Conservation (phyloP, 2,113 vertebrate genomes). For the Polypterus senegalus region DNA sequence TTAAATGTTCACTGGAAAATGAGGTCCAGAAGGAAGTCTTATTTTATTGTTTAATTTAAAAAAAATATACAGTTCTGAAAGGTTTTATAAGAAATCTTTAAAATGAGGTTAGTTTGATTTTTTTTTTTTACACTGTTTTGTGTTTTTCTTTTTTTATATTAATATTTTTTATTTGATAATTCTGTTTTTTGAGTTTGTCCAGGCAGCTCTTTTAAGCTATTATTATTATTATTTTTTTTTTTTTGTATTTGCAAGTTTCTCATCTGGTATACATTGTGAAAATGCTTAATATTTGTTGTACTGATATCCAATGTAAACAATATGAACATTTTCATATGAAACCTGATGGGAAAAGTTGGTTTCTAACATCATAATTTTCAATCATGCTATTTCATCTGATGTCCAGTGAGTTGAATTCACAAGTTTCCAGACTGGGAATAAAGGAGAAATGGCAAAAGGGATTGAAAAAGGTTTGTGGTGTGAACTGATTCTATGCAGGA, state of each 20-base stretch:
- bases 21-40: conserved; percentile 36
- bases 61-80: background rate
- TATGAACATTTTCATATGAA: background rate
- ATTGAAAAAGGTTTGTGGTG: too few relatives aligned
- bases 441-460: too few relatives aligned
- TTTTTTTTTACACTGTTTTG: background rate
- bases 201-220: too few relatives aligned
- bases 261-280: background rate
- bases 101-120: background rate
- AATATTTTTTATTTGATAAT: too few relatives aligned
- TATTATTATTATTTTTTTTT: too few relatives aligned
- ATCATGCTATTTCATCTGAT: too few relatives aligned
- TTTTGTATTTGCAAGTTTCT: background rate
- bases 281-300: background rate
- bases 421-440: too few relatives aligned
- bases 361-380: background rate
- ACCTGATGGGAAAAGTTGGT: background rate
- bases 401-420: too few relatives aligned
- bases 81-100: background rate
- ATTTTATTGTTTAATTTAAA: conserved; percentile 30
- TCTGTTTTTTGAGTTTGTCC: too few relatives aligned
- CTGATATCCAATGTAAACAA: background rate
- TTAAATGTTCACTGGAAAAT: conserved; percentile 20
- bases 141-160: background rate
- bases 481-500: too few relatives aligned